Base-by-base conservation (phyloP, 2,888 invertebrate genomes). In the Lamellibrachia satsuma region DNA sequence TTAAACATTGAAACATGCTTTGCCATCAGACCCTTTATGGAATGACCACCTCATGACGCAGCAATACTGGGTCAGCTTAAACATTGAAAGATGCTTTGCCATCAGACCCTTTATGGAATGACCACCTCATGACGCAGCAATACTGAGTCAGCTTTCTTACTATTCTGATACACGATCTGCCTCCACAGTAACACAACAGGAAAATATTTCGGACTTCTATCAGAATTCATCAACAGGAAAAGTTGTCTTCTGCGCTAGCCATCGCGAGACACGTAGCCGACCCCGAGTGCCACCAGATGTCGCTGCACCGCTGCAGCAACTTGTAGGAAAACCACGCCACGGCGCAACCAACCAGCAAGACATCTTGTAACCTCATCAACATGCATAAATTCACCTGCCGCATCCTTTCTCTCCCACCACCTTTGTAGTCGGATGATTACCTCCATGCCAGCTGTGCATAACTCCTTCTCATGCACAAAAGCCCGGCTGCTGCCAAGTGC, bases 401-500 rank as follows among this genome's bases (percentile, higher is more conserved):
- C 75, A 75, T 6, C 75, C 75, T 75, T n/a, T 75, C 22, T 75
- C 22, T 6, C n/a, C 75, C 75, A 4, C 15, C 22, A 22, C 75
- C 75, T 75, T 75, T 75, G 75, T 75, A 11, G 75, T 75, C n/a
- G 3, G 75, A 15, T 75, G 75, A 75, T 75, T 75, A 75, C 22
- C 75, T 22, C 2, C 75, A 6, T n/a, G n/a, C 75, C 75, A 75
- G 75, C 75, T 75, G 75, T 75, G 75, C 22, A n/a, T 22, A 75
- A 2, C 75, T 22, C 22, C 22, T 15, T 75, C 75, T 75, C 75
- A 15, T n/a, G n/a, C 75, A 75, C 75, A 75, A 75, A 75, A 75
- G 75, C 75, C 75, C 75, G 15, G 75, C 75, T 75, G 75, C 75
- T 75, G 75, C 75, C 75, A 75, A 75, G 75, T 75, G 75, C 75